Percentiles rank a stretch among this genome's conserved stretches.
Evolutionary conservation across 2,888 invertebrate genomes (phyloP).

Genomic region (Bhutanitis thaidina): DNA sequence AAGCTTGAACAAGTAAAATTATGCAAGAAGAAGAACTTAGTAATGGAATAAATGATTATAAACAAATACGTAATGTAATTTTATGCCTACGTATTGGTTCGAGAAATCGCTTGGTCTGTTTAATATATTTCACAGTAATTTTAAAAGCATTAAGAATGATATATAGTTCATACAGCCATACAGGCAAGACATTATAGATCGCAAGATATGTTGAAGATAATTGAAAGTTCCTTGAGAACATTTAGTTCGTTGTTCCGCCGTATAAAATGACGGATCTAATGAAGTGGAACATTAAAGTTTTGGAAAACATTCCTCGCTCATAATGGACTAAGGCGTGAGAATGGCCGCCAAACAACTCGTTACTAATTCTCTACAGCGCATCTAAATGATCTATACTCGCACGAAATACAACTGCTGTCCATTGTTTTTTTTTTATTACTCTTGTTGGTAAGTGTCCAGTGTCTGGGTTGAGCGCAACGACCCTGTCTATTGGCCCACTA

Average conservation of each 20-base stretch:
- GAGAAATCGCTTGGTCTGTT: too few species aligned
- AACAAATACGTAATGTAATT: too few species aligned
- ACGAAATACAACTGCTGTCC: conserved; percentile 28
- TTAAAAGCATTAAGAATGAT: too few species aligned
- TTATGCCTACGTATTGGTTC: too few species aligned
- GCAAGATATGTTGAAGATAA: not conserved
- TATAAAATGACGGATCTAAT: conserved; percentile 11
- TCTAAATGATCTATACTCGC: conserved; percentile 41
- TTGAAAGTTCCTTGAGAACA: not conserved
- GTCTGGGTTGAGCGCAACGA: conserved; percentile 11
- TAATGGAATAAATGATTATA: too few species aligned
- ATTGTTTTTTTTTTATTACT: conserved; percentile 21
- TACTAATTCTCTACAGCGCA: conserved; percentile 59
- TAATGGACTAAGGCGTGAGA: conserved; percentile 46
- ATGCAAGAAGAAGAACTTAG: too few species aligned
- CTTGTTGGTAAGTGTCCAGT: conserved; percentile 6
- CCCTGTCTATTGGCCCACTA: not conserved
- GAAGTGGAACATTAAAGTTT: conserved; percentile 37
- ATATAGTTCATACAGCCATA: too few species aligned
- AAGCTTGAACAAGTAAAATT: not conserved
- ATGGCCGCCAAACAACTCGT: conserved; percentile 46
- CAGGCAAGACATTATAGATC: too few species aligned
- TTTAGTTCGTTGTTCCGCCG: conserved; percentile 1
- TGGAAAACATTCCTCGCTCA: conserved; percentile 31
- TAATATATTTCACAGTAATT: too few species aligned